A percentile compares a stretch with the other conserved stretches of the same genome.
Evolutionary conservation across 2,888 invertebrate genomes (phyloP).

Genomic region (Acrocera orbiculus): DNA sequence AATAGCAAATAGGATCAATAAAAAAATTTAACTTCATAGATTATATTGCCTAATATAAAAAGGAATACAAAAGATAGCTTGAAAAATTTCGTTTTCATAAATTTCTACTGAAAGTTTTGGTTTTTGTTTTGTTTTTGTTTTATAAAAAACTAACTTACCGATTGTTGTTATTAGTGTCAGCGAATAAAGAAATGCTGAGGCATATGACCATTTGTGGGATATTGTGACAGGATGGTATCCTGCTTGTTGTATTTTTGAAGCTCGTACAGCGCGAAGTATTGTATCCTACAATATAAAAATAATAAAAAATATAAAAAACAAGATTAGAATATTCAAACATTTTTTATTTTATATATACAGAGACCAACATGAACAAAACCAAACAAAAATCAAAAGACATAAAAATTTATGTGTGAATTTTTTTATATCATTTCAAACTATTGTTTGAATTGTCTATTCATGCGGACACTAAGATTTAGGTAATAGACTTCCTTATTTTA

Average conservation of each 20-base stretch:
- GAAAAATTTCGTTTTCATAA: background rate
- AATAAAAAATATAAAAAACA: background rate
- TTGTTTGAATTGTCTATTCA: background rate
- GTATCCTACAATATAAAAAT: slow-evolving; percentile 22
- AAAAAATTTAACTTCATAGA: too few species aligned
- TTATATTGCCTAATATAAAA: too few species aligned
- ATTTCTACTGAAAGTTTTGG: too few species aligned
- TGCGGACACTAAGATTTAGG: slow-evolving; percentile 1
- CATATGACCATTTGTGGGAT: slow-evolving; percentile 73
- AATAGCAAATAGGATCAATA: too few species aligned
- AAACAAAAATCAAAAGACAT: slow-evolving; percentile 13
- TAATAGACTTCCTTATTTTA: too few species aligned
- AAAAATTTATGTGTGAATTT: slow-evolving; percentile 6
- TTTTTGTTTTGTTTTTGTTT: too few species aligned
- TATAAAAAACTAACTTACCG: slow-evolving; percentile 42
- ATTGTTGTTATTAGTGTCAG: slow-evolving; percentile 88
- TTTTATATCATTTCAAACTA: too few species aligned
- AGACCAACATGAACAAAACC: slow-evolving; percentile 4
- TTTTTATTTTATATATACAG: background rate
- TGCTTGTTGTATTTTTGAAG: slow-evolving; percentile 29
- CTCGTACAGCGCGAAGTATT: slow-evolving; percentile 29
- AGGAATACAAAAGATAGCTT: background rate
- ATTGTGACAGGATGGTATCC: slow-evolving; percentile 29
- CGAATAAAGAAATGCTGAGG: slow-evolving; percentile 82
- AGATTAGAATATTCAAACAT: slow-evolving; percentile 2